These are phyloP conservation scores for Entosphenus tridentatus DNA, from an alignment of 2,113 vertebrate species.

Conservation along the genomic window DNA sequence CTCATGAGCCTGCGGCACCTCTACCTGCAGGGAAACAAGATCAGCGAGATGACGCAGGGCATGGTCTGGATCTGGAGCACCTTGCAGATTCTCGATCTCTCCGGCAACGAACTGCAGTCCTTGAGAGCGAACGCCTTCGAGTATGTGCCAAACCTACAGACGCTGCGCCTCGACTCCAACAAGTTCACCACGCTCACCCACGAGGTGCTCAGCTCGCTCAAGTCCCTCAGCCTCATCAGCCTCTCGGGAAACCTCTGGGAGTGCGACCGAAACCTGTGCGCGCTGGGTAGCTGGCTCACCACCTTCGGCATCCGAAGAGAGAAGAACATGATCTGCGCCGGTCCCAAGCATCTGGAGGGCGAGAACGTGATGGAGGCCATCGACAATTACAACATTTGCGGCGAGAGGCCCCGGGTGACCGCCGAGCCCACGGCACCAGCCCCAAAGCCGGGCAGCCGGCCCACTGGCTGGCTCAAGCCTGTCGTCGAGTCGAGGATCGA, in stretches of 20 bases:
- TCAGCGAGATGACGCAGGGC: slow-evolving; percentile 69
- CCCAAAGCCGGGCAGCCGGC: slow-evolving; percentile 24
- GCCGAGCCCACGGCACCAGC: slow-evolving; percentile 36
- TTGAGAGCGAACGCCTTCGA: slow-evolving; percentile 65
- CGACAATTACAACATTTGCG: slow-evolving; percentile 65
- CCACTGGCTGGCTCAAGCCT: slow-evolving; percentile 19
- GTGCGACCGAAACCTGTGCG: slow-evolving; percentile 76
- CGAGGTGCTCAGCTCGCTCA: slow-evolving; percentile 78
- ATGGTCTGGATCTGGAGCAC: slow-evolving; percentile 94
- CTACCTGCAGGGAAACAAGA: slow-evolving; percentile 83
- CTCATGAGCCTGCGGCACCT: slow-evolving; percentile 75
- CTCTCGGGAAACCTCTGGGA: slow-evolving; percentile 97
- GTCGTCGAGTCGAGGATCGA: slow-evolving; percentile 25
- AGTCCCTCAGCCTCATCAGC: slow-evolving; percentile 77
- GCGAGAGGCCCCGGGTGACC: slow-evolving; percentile 30
- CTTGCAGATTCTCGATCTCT: slow-evolving; percentile 84
- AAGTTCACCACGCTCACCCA: slow-evolving; percentile 86
- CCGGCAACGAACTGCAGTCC: slow-evolving; percentile 75
- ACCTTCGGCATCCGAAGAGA: slow-evolving; percentile 89
- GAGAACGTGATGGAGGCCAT: slow-evolving; percentile 79
- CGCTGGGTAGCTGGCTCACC: slow-evolving; percentile 77
- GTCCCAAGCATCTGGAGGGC: slow-evolving; percentile 83
- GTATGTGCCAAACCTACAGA: slow-evolving; percentile 76
- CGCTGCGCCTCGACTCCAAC: slow-evolving; percentile 94
- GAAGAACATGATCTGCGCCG: slow-evolving; percentile 82